phyloP scores from a whole-genome alignment of 1,140 invertebrate genomes.

The Bombus confusus region DNA sequence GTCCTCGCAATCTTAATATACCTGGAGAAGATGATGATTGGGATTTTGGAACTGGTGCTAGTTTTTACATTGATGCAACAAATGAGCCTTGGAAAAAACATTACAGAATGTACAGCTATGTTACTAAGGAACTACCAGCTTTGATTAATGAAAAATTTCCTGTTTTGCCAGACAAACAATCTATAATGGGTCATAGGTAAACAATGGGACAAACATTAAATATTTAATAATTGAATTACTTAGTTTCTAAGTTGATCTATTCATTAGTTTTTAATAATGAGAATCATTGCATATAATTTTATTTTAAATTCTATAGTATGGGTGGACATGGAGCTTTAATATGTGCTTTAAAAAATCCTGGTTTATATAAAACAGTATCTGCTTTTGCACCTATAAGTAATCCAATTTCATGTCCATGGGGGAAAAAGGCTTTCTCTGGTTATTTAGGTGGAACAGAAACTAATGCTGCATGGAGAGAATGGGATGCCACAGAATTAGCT shows the following conservation, averaged over 20 bases:
- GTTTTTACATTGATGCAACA: constrained; percentile 97
- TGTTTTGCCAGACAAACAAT: constrained; percentile 84
- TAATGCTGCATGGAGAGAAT: constrained; percentile 89
- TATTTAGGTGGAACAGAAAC: constrained; percentile 90
- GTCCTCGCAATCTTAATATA: constrained; percentile 94
- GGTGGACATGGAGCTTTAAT: constrained; percentile 98
- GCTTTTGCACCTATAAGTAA: constrained; percentile 99
- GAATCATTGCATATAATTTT: background rate
- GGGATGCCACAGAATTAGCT: constrained; percentile 94
- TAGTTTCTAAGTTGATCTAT: background rate
- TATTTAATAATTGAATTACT: background rate
- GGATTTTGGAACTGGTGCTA: constrained; percentile 97
- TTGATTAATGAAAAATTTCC: constrained; percentile 91
- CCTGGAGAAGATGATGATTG: constrained; percentile 94
- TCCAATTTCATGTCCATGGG: constrained; percentile 93
- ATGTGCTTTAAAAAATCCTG: constrained; percentile 95
- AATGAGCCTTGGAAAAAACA: constrained; percentile 95
- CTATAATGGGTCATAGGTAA: constrained; percentile 94
- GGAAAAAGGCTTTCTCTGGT: constrained; percentile 92
- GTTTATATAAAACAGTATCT: constrained; percentile 94
- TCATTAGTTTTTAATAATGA: background rate
- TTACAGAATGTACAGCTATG: constrained; percentile 98
- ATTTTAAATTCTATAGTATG: constrained; percentile 87
- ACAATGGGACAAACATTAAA: background rate
- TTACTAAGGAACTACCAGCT: constrained; percentile 94